Percentiles rank a stretch among this genome's conserved stretches.
Conservation (phyloP, 2,888 invertebrate genomes). For the Aphidius colemani region DNA sequence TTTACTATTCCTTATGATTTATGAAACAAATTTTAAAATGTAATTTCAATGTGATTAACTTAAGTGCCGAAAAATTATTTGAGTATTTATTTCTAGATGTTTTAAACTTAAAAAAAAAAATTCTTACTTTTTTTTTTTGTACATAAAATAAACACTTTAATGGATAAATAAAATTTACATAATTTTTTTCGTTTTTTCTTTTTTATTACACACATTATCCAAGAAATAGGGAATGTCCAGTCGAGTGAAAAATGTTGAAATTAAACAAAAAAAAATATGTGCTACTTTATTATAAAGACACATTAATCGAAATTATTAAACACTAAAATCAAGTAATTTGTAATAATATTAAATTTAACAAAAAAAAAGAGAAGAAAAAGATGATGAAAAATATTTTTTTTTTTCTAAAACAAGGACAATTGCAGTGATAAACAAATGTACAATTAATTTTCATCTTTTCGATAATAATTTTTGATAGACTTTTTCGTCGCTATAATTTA, state of each 20-base stretch:
- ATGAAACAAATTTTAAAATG: too few relatives aligned
- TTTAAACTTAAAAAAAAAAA: neutral
- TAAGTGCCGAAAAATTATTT: constrained; percentile 18
- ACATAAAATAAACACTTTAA: constrained; percentile 23
- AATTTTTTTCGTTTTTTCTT: constrained; percentile 6
- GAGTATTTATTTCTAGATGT: too few relatives aligned
- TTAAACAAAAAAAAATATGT: neutral
- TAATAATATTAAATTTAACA: neutral
- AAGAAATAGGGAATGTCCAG: constrained; percentile 10
- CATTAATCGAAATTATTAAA: too few relatives aligned
- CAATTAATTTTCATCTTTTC: too few relatives aligned
- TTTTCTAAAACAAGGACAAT: neutral
- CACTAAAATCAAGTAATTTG: too few relatives aligned
- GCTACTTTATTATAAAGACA: neutral
- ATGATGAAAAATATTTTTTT: constrained; percentile 7
- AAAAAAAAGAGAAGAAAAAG: neutral
- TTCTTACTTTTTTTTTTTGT: constrained; percentile 16
- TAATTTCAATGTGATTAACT: too few relatives aligned
- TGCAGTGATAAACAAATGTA: too few relatives aligned
- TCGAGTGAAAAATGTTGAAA: neutral
- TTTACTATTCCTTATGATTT: too few relatives aligned
- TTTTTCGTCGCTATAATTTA: too few relatives aligned
- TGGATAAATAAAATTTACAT: constrained; percentile 15
- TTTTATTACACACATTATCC: constrained; percentile 21
- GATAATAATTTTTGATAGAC: too few relatives aligned